A percentile compares a stretch with the other conserved stretches of the same genome.
phyloP scores from a whole-genome alignment of 1,140 invertebrate genomes.

The Bombus turneri region DNA sequence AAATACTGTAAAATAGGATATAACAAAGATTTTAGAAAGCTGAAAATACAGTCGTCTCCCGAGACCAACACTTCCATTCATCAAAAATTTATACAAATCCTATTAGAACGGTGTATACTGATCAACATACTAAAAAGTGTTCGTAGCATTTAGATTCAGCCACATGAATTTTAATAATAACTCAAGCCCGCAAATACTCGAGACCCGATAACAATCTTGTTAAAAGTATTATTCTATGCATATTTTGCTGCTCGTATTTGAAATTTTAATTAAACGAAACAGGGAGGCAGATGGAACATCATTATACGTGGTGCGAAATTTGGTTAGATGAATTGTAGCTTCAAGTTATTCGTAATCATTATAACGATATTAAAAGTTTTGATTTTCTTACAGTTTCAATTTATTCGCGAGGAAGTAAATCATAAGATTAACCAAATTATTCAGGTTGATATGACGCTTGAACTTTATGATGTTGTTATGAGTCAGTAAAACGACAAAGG shows the following conservation, averaged over 20 bases:
- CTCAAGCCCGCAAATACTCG: neutral
- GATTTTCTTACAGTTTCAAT: neutral
- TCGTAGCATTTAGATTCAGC: neutral
- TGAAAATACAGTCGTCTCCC: neutral
- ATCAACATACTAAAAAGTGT: neutral
- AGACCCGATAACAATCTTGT: neutral
- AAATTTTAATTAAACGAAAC: neutral
- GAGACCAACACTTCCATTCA: neutral
- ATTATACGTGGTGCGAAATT: too few species aligned
- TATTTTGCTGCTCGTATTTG: neutral
- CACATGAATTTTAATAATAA: neutral
- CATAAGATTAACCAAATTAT: neutral
- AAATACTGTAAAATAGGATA: neutral
- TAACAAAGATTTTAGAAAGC: neutral
- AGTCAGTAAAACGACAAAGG: neutral
- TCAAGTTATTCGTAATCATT: neutral
- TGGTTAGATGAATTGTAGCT: neutral
- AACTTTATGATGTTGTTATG: neutral
- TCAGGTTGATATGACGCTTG: neutral
- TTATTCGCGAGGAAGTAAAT: neutral
- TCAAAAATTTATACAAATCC: slow-evolving; percentile 2
- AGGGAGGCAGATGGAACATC: neutral
- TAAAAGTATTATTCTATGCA: neutral
- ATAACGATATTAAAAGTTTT: neutral
- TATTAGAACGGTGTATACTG: neutral